Percentiles rank a stretch among this genome's conserved stretches.
Evolutionary conservation across 2,797 vertebrate genomes (phyloP).

Genomic region (Tangara arthus): DNA sequence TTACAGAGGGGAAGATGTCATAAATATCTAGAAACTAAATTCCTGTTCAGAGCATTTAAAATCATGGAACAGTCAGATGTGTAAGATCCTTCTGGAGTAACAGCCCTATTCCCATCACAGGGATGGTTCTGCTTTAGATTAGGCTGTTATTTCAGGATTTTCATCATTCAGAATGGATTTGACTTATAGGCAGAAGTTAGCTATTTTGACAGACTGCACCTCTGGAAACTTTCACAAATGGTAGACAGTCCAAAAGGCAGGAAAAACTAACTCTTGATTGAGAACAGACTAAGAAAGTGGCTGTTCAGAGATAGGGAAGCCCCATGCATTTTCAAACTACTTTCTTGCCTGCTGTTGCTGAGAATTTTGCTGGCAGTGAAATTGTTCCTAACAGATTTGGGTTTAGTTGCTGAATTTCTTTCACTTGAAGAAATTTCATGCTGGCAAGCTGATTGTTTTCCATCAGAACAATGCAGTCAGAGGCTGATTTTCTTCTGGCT

Average conservation of each 20-base stretch:
- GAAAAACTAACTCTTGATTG: constrained; percentile 57
- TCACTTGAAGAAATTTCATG: constrained; percentile 43
- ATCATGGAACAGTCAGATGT: not conserved
- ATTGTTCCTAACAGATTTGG: constrained; percentile 7
- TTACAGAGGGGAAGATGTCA: not conserved
- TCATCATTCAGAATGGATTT: not conserved
- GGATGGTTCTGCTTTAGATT: not conserved
- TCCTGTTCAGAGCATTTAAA: not conserved
- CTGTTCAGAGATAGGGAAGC: not conserved
- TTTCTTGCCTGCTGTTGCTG: constrained; percentile 12
- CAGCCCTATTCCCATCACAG: accelerated
- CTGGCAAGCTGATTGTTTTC: constrained; percentile 16
- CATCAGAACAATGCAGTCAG: not conserved
- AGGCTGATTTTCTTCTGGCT: constrained; percentile 38
- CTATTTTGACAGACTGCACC: not conserved
- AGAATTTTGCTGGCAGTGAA: not conserved
- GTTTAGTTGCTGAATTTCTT: constrained; percentile 18
- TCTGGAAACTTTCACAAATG: not conserved
- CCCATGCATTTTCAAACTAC: not conserved
- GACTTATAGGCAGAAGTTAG: not conserved
- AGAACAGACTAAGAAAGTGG: constrained; percentile 44
- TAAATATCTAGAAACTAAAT: not conserved
- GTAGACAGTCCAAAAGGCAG: constrained; percentile 51
- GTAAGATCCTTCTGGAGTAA: not conserved
- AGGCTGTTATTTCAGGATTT: not conserved